Evolutionary conservation across 2,888 invertebrate species (phyloP), one percentile per base, ranked within the genome.

Genomic region (Chironomus tentans): DNA sequence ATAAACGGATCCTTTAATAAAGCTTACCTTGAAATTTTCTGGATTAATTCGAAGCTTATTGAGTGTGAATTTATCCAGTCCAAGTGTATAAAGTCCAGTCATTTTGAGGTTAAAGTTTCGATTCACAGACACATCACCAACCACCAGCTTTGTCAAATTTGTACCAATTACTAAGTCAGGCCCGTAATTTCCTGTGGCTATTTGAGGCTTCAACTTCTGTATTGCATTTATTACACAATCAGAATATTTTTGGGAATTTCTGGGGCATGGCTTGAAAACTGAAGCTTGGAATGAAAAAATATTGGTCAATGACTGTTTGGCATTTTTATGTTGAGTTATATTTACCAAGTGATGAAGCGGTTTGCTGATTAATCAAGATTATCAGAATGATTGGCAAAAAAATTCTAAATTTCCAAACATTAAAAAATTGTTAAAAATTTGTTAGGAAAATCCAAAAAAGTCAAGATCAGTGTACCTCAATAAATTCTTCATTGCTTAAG

Each of bases 31-130:
- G n/a, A 74, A 38, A 6, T 65, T 68, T 1, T 74, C 74, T 0
- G 22, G 12, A 47, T 24, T 74, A 13, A 74, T 65, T 3, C 74
- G 47, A 15, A 68, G 21, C 22, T 74, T 74, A 12, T 74, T 68
- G 5, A 74, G 24, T 22, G 47, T 68, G 13, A 68, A 68, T 2
- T 74, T 24, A 2, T 46, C 6, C 4, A 47, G 13, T 2, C 74
- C 74, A 18, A 18, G 7, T 7, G 18, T 22, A 22, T 47, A 46
- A 6, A 68, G 22, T 13, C 24, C 47, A 15, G 1, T 10, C 10
- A 74, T n/a, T 65, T 21, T 47, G 22, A 74, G 10, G 4, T 62
- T 61, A 18, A 62, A 73, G 4, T 7, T 38, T 21, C 12, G 12
- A 18, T 22, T 28, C 3, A 62, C 61, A 10, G 15, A 3, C 1